Evolutionary conservation across 2,888 invertebrate genomes (phyloP).

Genomic region (Agelastica alni): DNA sequence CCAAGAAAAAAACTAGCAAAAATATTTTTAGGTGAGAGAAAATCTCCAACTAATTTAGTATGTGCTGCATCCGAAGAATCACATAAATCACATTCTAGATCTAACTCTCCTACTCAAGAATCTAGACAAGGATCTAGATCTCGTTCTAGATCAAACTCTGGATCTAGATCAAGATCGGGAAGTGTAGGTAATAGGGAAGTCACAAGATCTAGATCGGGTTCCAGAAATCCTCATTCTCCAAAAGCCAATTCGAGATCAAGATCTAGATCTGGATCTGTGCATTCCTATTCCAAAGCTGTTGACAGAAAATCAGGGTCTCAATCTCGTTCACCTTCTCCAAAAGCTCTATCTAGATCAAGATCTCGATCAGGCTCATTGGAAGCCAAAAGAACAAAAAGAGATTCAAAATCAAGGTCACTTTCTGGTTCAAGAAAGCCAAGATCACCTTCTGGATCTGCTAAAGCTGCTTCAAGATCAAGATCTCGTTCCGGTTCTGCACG

Average conservation of each 20-base stretch:
- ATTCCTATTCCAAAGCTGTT: conserved; percentile 1
- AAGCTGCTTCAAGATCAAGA: conserved; percentile 35
- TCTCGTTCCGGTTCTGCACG: conserved; percentile 41
- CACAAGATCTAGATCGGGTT: conserved; percentile 41
- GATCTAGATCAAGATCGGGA: conserved; percentile 26
- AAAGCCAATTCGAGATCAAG: conserved; percentile 26
- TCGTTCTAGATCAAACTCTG: conserved; percentile 33
- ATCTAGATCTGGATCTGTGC: conserved; percentile 34
- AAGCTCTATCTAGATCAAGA: conserved; percentile 29
- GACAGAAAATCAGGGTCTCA: conserved; percentile 7
- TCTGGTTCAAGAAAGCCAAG: conserved; percentile 45
- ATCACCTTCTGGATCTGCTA: conserved; percentile 44
- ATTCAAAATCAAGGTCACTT: conserved; percentile 33
- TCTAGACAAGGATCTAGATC: conserved; percentile 32
- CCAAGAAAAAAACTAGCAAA: no score
- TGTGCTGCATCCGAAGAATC: conserved; percentile 13
- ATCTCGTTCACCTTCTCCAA: conserved; percentile 6
- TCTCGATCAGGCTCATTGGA: conserved; percentile 26
- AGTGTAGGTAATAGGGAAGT: conserved; percentile 11
- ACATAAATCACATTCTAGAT: conserved; percentile 25
- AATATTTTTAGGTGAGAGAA: conserved; percentile 10
- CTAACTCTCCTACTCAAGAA: conserved; percentile 26
- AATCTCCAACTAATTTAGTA: conserved; percentile 13
- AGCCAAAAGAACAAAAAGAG: no score
- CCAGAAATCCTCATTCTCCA: conserved; percentile 33